phyloP scores from a whole-genome alignment of 2,888 invertebrate species.

The Cataglyphis albicans region DNA sequence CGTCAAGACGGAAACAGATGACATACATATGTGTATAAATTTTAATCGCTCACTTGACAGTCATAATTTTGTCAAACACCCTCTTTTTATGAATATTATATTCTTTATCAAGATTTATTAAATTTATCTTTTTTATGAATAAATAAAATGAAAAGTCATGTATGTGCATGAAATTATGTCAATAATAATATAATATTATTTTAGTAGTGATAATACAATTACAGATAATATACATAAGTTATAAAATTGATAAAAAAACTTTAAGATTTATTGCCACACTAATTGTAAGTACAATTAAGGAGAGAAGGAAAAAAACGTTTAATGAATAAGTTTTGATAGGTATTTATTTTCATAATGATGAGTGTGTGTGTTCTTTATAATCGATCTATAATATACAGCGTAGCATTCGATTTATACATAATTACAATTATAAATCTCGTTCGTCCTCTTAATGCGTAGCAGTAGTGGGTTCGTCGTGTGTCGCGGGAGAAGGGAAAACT shows the following conservation, averaged over 20 bases:
- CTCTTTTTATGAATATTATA: not conserved
- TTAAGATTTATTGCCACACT: not conserved
- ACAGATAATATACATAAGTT: constrained; percentile 12
- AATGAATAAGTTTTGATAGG: constrained; percentile 77
- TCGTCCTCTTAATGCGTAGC: constrained; percentile 79
- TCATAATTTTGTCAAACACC: not conserved
- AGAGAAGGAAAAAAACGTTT: constrained; percentile 6
- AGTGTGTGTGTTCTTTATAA: constrained; percentile 85
- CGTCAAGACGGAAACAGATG: constrained; percentile 21
- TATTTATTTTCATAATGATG: constrained; percentile 85
- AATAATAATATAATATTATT: not conserved
- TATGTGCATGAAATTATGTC: not conserved
- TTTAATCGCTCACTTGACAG: not conserved
- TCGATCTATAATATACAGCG: constrained; percentile 86
- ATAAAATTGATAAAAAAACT: not conserved
- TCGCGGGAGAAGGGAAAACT: constrained; percentile 71
- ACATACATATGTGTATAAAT: constrained; percentile 17
- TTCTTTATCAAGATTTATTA: not conserved
- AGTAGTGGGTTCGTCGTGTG: constrained; percentile 80
- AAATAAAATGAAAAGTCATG: not conserved
- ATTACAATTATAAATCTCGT: constrained; percentile 85
- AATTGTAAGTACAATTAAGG: not conserved
- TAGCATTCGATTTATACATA: constrained; percentile 86
- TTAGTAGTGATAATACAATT: not conserved
- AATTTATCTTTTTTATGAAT: constrained; percentile 12